These are phyloP conservation scores for Aproaerema taeniolella DNA, from an alignment of 2,888 invertebrate genomes.

Conservation along the genomic window DNA sequence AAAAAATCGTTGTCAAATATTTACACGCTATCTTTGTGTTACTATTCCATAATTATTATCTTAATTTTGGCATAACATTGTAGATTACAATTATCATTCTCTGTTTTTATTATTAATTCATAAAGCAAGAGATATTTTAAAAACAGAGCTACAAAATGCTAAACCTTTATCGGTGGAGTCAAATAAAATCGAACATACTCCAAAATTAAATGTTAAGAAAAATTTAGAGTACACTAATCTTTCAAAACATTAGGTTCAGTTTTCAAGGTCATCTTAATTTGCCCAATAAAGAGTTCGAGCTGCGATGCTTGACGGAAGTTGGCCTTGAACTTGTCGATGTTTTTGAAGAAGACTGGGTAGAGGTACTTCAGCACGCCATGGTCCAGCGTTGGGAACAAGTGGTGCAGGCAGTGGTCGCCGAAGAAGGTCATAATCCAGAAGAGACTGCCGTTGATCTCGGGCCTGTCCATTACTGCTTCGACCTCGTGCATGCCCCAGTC, in stretches of 20 bases:
- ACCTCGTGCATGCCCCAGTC: constrained; percentile 89
- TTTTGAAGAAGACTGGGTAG: constrained; percentile 78
- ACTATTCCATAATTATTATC: no score
- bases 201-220: no score
- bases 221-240: no score
- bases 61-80: no score
- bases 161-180: no score
- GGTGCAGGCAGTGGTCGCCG: constrained; percentile 88
- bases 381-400: constrained; percentile 88
- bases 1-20: no score
- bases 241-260: constrained; percentile 39
- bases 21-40: no score
- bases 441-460: constrained; percentile 79
- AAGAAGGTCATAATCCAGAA: constrained; percentile 84
- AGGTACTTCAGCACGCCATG: constrained; percentile 82
- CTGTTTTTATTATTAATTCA: no score
- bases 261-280: constrained; percentile 45
- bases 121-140: no score
- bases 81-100: no score
- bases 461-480: constrained; percentile 85
- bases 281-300: constrained; percentile 51
- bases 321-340: constrained; percentile 79
- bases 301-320: constrained; percentile 52
- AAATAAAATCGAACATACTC: no score
- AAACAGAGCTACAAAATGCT: no score